Conservation (phyloP, 2,113 vertebrate species). For the Hyperopisus bebe region DNA sequence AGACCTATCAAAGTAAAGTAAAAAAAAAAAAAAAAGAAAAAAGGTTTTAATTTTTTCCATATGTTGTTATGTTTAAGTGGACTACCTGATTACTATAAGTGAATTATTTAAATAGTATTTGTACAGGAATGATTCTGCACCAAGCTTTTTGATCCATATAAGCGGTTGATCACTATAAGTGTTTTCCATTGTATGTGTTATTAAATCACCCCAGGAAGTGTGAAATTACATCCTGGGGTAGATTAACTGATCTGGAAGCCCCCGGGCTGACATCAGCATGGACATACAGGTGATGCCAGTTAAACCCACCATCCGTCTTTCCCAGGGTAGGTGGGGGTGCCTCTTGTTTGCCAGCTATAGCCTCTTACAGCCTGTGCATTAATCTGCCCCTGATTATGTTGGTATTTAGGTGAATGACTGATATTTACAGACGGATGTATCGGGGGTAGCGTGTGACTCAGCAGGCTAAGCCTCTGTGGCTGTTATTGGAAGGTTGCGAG, state of each 20-base stretch:
- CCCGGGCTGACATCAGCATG: background rate
- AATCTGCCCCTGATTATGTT: background rate
- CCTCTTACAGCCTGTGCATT: background rate
- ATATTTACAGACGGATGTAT: background rate
- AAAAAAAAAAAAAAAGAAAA: too few species aligned
- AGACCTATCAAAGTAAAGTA: too few species aligned
- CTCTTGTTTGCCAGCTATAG: background rate
- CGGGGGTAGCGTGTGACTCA: too few species aligned
- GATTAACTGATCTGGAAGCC: background rate
- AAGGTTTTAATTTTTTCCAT: too few species aligned
- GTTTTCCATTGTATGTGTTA: too few species aligned
- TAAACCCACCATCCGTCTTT: background rate
- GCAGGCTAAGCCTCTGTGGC: too few species aligned
- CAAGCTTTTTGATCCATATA: too few species aligned
- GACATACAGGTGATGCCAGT: background rate
- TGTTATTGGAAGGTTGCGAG: background rate
- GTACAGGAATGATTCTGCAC: too few species aligned
- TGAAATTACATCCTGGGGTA: background rate
- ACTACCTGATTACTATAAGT: too few species aligned
- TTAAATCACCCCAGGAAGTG: background rate
- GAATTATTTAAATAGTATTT: too few species aligned
- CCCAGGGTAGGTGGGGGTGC: background rate
- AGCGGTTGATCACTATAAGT: too few species aligned
- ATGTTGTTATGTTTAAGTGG: too few species aligned
- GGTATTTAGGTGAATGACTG: background rate